Conservation (phyloP, 2,888 invertebrate genomes). For the Luperina testacea region DNA sequence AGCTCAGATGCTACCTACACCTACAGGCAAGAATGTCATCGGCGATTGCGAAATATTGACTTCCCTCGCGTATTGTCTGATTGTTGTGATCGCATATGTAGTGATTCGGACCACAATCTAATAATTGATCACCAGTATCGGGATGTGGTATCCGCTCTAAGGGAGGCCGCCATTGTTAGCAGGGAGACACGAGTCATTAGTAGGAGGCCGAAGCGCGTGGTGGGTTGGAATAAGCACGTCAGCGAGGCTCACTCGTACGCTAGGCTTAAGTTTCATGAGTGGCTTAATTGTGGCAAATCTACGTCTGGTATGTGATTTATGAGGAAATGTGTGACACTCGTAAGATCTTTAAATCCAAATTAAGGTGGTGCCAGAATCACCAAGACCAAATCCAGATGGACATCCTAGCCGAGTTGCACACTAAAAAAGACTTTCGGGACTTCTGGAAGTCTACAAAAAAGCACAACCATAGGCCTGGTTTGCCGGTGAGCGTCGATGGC, state of each 20-base stretch:
- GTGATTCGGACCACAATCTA: neutral
- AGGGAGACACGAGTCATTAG: neutral
- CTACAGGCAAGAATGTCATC: no score
- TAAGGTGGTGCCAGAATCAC: no score
- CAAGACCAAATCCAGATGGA: neutral
- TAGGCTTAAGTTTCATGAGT: neutral
- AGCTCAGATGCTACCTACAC: no score
- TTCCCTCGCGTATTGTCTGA: neutral
- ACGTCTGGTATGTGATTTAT: neutral
- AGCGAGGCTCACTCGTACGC: no score
- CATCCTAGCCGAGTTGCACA: neutral
- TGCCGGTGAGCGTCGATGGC: no score
- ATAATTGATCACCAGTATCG: neutral
- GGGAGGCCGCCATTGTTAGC: neutral
- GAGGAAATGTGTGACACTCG: neutral
- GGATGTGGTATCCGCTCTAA: constrained; percentile 1
- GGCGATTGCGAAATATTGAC: no score
- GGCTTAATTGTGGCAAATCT: constrained; percentile 1
- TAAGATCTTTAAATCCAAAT: no score
- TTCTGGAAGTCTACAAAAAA: no score
- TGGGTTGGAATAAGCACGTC: no score
- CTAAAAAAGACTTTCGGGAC: neutral
- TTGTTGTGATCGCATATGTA: constrained; percentile 2
- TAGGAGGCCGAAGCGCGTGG: no score
- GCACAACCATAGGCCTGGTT: no score